Conservation (phyloP, 2,888 invertebrate genomes). For the Globia sparganii region DNA sequence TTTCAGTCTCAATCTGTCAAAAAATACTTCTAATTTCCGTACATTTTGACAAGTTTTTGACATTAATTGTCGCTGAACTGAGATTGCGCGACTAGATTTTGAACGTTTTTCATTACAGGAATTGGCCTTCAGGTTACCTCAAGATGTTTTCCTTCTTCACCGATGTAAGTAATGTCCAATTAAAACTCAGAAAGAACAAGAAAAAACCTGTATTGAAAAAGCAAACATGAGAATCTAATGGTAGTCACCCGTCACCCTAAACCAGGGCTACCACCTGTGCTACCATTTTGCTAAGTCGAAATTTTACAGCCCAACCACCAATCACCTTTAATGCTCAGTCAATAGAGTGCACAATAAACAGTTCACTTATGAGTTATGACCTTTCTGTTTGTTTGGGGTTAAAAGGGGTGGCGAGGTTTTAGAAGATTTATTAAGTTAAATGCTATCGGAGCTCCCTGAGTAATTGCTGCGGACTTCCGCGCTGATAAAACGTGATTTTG, state of each 20-base stretch:
- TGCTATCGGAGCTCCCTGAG: conserved; percentile 59
- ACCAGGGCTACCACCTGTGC: conserved; percentile 30
- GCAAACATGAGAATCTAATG: conserved; percentile 19
- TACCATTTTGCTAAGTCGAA: conserved; percentile 24
- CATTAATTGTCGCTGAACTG: too few relatives aligned
- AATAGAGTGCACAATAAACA: conserved; percentile 44
- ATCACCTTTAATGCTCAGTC: conserved; percentile 19
- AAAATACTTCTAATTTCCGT: too few relatives aligned
- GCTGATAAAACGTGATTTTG: conserved; percentile 57
- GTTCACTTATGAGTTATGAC: conserved; percentile 49
- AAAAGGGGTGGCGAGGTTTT: conserved; percentile 57
- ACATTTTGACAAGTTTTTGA: too few relatives aligned
- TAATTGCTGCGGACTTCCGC: conserved; percentile 63
- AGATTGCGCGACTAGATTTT: too few relatives aligned
- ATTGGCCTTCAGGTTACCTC: too few relatives aligned
- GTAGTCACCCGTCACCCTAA: conserved; percentile 16
- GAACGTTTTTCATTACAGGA: too few relatives aligned
- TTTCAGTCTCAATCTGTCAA: too few relatives aligned
- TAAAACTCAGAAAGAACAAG: too few relatives aligned
- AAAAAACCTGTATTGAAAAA: not conserved
- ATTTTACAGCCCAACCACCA: conserved; percentile 31
- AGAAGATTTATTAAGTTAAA: conserved; percentile 69
- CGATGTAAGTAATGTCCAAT: too few relatives aligned
- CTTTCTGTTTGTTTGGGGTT: conserved; percentile 46
- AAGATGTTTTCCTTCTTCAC: too few relatives aligned